phyloP scores from a whole-genome alignment of 2,797 vertebrate genomes.

The Synanceia verrucosa region DNA sequence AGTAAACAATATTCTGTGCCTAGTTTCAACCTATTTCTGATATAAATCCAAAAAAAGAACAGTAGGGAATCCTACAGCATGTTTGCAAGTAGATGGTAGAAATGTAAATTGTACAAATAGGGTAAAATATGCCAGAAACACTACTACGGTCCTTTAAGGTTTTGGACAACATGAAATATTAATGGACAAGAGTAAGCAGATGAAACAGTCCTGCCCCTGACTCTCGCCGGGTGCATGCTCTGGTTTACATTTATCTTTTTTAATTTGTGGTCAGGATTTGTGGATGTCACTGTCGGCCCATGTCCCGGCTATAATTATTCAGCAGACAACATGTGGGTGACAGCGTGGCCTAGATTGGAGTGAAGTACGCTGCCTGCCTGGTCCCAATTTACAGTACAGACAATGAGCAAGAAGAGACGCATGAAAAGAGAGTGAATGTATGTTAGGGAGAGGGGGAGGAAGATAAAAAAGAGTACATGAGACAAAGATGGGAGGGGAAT shows the following conservation, averaged over 20 bases:
- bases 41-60: background rate
- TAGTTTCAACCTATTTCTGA: background rate
- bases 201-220: background rate
- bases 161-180: constrained; percentile 17
- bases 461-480: background rate
- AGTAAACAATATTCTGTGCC: background rate
- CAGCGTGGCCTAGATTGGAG: constrained; percentile 39
- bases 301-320: constrained; percentile 29
- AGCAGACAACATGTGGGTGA: constrained; percentile 41
- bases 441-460: constrained; percentile 3
- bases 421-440: background rate
- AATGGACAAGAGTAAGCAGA: constrained; percentile 11
- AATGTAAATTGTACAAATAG: constrained; percentile 3
- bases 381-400: constrained; percentile 1
- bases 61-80: too few relatives aligned
- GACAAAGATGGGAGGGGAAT: background rate
- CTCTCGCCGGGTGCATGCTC: background rate
- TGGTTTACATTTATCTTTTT: constrained; percentile 39
- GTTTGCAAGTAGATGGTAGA: background rate
- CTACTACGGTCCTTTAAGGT: background rate
- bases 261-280: constrained; percentile 31
- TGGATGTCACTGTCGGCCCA: constrained; percentile 23
- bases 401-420: constrained; percentile 5
- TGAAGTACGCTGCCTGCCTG: background rate
- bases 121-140: constrained; percentile 1